A percentile compares a stretch with the other conserved stretches of the same genome.
Conservation (phyloP, 2,113 vertebrate genomes). For the Choloepus hoffmanni region DNA sequence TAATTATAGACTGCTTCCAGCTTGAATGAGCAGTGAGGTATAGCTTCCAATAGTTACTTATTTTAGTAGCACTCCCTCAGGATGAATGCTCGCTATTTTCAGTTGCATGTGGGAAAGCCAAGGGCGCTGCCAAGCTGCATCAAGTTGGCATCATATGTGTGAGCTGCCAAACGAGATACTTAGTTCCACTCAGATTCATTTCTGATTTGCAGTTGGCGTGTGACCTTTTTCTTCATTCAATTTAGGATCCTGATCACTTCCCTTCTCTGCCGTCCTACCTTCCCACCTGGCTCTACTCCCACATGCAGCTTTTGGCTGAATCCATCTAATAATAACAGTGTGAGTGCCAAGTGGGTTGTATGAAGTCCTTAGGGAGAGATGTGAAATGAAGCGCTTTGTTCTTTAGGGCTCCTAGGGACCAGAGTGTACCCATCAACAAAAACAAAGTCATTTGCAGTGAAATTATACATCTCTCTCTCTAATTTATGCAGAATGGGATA, state of each 20-base stretch:
- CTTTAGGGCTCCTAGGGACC: slow-evolving; percentile 32
- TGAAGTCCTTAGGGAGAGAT: slow-evolving; percentile 38
- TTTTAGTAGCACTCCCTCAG: slow-evolving; percentile 68
- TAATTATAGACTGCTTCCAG: slow-evolving; percentile 64
- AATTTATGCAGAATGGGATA: neutral
- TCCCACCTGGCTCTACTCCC: slow-evolving; percentile 43
- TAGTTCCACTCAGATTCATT: slow-evolving; percentile 54
- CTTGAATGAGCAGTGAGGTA: slow-evolving; percentile 71
- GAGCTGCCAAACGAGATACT: slow-evolving; percentile 56
- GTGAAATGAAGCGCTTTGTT: slow-evolving; percentile 41
- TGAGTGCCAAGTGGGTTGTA: slow-evolving; percentile 54
- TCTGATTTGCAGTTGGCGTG: slow-evolving; percentile 40
- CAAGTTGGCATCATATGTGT: slow-evolving; percentile 29
- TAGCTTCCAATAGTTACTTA: slow-evolving; percentile 59
- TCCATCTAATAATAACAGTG: slow-evolving; percentile 44
- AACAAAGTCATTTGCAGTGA: slow-evolving; percentile 16
- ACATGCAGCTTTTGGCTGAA: slow-evolving; percentile 18
- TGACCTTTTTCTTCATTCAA: neutral
- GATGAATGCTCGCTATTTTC: slow-evolving; percentile 75
- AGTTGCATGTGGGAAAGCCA: slow-evolving; percentile 68
- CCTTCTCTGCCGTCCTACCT: slow-evolving; percentile 26
- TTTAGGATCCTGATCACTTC: slow-evolving; percentile 43
- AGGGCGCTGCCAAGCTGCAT: slow-evolving; percentile 64
- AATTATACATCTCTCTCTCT: slow-evolving; percentile 10
- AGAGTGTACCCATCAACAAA: slow-evolving; percentile 26